Evolutionary conservation across 2,797 vertebrate species (phyloP).

Genomic region (Antennarius maculatus): DNA sequence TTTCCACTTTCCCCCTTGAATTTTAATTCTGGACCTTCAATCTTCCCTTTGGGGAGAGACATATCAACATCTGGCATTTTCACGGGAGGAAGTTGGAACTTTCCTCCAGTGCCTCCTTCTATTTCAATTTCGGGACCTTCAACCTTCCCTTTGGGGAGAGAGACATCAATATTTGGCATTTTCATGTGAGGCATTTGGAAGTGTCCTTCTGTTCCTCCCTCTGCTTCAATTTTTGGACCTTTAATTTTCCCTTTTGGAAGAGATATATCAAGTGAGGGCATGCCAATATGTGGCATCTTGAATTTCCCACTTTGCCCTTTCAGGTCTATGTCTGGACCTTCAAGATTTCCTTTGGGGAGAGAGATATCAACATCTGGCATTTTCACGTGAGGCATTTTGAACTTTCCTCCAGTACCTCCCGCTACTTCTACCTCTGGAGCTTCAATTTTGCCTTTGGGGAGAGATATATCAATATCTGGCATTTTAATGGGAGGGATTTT

Average conservation of each 20-base stretch:
- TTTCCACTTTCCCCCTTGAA: conserved; percentile 45
- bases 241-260: conserved; percentile 50
- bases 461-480: conserved; percentile 50
- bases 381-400: conserved; percentile 48
- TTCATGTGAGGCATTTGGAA: neutral
- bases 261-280: too few species aligned
- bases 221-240: conserved; percentile 11
- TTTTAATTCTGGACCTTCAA: conserved; percentile 37
- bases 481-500: conserved; percentile 36
- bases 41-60: conserved; percentile 61
- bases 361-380: conserved; percentile 70
- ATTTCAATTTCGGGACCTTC: conserved; percentile 1
- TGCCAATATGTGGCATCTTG: conserved; percentile 40
- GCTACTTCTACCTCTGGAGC: conserved; percentile 32
- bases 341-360: conserved; percentile 60
- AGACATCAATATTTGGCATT: conserved; percentile 64
- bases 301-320: conserved; percentile 45
- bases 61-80: conserved; percentile 68
- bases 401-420: conserved; percentile 18
- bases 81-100: conserved; percentile 45
- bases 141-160: conserved; percentile 60
- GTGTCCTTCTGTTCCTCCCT: neutral
- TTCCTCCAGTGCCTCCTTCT: conserved; percentile 19
- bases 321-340: conserved; percentile 42
- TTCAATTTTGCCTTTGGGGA: conserved; percentile 18